A percentile compares a stretch with the other conserved stretches of the same genome.
Evolutionary conservation across 2,113 vertebrate genomes (phyloP).

Genomic region (Paramormyrops kingsleyae): DNA sequence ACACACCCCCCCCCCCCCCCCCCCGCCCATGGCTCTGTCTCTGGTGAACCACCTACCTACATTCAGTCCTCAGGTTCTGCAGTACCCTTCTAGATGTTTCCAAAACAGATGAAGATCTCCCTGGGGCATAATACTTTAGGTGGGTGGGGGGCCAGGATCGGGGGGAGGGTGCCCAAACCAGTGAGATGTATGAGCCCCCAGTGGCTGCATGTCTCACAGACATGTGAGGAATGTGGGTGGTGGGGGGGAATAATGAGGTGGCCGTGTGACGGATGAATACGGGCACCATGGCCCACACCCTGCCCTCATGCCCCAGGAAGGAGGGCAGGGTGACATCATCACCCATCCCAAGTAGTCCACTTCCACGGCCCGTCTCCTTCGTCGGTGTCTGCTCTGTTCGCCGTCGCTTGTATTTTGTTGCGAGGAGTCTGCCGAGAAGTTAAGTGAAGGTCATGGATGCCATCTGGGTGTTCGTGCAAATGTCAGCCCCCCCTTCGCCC

Average conservation of each 20-base stretch:
- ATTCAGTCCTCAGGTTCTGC: slow-evolving; percentile 36
- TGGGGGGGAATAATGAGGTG: background rate
- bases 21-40: background rate
- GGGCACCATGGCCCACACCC: background rate
- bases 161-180: slow-evolving; percentile 18
- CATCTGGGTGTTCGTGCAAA: slow-evolving; percentile 12
- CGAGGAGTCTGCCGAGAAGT: background rate
- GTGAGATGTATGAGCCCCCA: background rate
- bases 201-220: slow-evolving; percentile 29
- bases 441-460: background rate
- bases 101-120: slow-evolving; percentile 52
- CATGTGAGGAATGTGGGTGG: slow-evolving; percentile 20
- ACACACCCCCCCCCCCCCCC: background rate
- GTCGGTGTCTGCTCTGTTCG: background rate
- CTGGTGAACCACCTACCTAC: slow-evolving; percentile 12
- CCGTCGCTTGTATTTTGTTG: background rate
- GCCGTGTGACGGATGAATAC: background rate
- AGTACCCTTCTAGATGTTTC: slow-evolving; percentile 43
- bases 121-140: no score
- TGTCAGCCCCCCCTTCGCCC: background rate
- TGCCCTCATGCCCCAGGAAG: background rate
- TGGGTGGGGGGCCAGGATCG: background rate
- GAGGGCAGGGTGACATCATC: background rate
- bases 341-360: background rate
- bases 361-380: background rate